Base-by-base conservation (phyloP, 23 tunicate species). In the Trididemnum miniatum region DNA sequence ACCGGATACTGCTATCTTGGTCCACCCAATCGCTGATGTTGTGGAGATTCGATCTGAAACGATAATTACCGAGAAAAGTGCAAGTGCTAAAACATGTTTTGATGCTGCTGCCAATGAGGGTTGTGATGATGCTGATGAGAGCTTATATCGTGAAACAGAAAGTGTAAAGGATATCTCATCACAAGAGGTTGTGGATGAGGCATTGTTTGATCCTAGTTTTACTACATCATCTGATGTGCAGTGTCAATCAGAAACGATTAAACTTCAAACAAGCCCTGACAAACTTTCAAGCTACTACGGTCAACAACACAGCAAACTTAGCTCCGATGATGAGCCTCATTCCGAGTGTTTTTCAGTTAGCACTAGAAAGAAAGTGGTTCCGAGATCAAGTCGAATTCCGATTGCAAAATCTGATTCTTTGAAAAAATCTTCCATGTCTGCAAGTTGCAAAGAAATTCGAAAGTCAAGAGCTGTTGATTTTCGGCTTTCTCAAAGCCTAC, bases 331-430 rank as follows among this genome's bases (percentile, higher is more conserved):
- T 12, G 67, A 62, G 26, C 3, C 67, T 18, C 67, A 62, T 12
- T 30, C 39, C 9, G 37, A 71, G n/a, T 3, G 31, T 4, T 37
- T 5, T 5, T 5, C 12, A 7, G 76, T 32, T 18, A 31, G 44
- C 5, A 27, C 9, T 32, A 18, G 29, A 62, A 18, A n/a, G 26
- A 20, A 20, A 62, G 29, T n/a, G 23, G 67, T 18, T 9, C 25
- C 79, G 38, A 73, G 59, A 26, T 40, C 59, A 29, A 73, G 79
- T 73, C 79, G 79, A 20, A 73, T 73, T 36, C 79, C 79, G 24
- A 38, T 73, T 7, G 79, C 59, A 3, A 73, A 38, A 73, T 20
- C 31, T 23, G 31, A 9, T 3, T 29, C 38, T 5, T 18, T 73
- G 28, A 40, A 67, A 32, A 12, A 32, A 67, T 31, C 38, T 31